phyloP scores from a whole-genome alignment of 2,888 invertebrate species.

The Adineta ricciae region DNA sequence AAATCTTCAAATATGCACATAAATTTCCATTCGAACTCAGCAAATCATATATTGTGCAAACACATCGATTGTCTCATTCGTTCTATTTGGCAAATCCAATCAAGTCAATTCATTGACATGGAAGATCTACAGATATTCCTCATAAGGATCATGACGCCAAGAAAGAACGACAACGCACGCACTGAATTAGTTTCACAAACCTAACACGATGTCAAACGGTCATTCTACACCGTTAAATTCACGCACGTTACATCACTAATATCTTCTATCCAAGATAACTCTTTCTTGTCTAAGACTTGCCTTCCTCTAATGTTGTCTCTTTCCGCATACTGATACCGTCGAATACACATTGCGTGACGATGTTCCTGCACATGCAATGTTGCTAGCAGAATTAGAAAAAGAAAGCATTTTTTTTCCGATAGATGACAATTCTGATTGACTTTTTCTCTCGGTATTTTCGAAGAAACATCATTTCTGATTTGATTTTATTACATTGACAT shows the following conservation, averaged over 20 bases:
- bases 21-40: not conserved
- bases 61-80: not conserved
- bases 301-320: not conserved
- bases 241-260: too few species aligned
- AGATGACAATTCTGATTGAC: not conserved
- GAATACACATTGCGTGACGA: conserved; percentile 3
- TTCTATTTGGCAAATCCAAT: not conserved
- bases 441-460: not conserved
- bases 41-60: not conserved
- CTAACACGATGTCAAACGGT: too few species aligned
- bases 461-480: not conserved
- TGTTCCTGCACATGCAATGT: not conserved
- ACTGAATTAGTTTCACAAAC: too few species aligned
- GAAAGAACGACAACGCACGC: too few species aligned
- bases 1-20: not conserved
- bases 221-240: too few species aligned
- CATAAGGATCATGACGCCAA: too few species aligned
- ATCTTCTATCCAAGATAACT: not conserved
- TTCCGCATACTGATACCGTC: not conserved
- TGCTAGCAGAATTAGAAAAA: not conserved
- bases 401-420: not conserved
- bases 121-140: too few species aligned
- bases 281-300: not conserved
- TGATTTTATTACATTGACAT: not conserved
- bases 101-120: not conserved